Percentiles rank a stretch among this genome's conserved stretches.
Evolutionary conservation across 1,140 invertebrate species (phyloP).

Genomic region (Formica exsecta): DNA sequence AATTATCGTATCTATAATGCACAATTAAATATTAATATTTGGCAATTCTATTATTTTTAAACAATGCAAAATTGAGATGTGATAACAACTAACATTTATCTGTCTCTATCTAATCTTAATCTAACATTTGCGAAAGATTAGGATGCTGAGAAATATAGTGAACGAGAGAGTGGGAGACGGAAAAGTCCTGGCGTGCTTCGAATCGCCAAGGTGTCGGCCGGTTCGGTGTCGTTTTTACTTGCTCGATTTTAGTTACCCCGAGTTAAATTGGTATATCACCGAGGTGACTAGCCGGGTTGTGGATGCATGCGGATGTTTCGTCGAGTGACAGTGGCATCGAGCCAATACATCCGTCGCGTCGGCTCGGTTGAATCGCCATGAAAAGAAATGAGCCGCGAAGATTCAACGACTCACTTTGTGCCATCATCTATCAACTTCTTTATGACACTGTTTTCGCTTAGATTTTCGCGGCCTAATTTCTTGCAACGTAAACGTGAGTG

Average conservation of each 20-base stretch:
- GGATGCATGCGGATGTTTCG: constrained; percentile 75
- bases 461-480: constrained; percentile 20
- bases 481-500: constrained; percentile 14
- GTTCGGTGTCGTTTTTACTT: constrained; percentile 68
- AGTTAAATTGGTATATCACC: constrained; percentile 83
- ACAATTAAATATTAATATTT: not conserved
- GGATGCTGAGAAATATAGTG: not conserved
- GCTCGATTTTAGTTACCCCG: constrained; percentile 74
- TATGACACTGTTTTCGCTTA: constrained; percentile 29
- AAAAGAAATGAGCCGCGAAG: constrained; percentile 67
- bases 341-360: constrained; percentile 76
- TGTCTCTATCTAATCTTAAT: constrained; percentile 20
- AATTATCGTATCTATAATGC: not conserved
- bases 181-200: constrained; percentile 69
- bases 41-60: not conserved
- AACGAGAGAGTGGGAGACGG: constrained; percentile 30
- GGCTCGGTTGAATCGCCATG: constrained; percentile 64
- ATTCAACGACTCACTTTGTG: constrained; percentile 47
- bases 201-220: constrained; percentile 67
- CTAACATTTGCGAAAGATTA: constrained; percentile 29
- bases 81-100: constrained; percentile 12
- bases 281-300: constrained; percentile 65
- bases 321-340: constrained; percentile 78
- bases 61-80: not conserved
- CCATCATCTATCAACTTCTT: constrained; percentile 19